Percentiles rank a stretch among this genome's conserved stretches.
Conservation (phyloP, 2,797 vertebrate genomes). For the Sebastes baramenuke region DNA sequence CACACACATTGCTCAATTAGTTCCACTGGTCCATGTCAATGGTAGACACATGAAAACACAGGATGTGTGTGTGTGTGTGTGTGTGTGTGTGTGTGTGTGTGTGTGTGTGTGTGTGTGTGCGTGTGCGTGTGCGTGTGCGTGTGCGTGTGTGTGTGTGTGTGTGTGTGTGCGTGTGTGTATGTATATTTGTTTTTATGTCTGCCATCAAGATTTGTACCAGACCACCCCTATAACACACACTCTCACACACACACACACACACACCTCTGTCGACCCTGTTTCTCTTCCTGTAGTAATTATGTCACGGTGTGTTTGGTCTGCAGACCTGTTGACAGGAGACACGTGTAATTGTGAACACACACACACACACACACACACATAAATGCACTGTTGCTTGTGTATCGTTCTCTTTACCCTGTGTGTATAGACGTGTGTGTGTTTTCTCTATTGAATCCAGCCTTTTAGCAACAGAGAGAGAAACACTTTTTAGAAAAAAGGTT, state of each 20-base stretch:
- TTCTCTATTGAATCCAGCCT: not conserved
- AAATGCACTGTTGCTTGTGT: not conserved
- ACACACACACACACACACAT: not conserved
- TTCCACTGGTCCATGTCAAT: constrained; percentile 20
- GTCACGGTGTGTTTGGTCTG: constrained; percentile 58
- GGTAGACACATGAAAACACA: constrained; percentile 24
- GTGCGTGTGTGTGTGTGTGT: constrained; percentile 6
- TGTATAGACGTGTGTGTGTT: not conserved
- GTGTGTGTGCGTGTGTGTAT: constrained; percentile 20
- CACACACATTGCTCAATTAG: not conserved
- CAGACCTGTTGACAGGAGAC: constrained; percentile 47
- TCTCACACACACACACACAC: constrained; percentile 36
- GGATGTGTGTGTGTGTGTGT: constrained; percentile 33
- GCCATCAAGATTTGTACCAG: constrained; percentile 25
- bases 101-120: constrained; percentile 30
- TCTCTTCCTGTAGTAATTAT: constrained; percentile 56
- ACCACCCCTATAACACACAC: constrained; percentile 20
- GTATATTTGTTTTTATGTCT: constrained; percentile 56
- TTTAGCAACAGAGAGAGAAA: not conserved
- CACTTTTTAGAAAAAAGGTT: not conserved
- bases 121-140: constrained; percentile 24
- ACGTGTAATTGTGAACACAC: constrained; percentile 6
- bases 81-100: constrained; percentile 5
- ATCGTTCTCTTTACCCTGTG: not conserved
- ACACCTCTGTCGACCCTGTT: constrained; percentile 27